Evolutionary conservation across 2,888 invertebrate species (phyloP).

Genomic region (Omphaloscelis lunosa): DNA sequence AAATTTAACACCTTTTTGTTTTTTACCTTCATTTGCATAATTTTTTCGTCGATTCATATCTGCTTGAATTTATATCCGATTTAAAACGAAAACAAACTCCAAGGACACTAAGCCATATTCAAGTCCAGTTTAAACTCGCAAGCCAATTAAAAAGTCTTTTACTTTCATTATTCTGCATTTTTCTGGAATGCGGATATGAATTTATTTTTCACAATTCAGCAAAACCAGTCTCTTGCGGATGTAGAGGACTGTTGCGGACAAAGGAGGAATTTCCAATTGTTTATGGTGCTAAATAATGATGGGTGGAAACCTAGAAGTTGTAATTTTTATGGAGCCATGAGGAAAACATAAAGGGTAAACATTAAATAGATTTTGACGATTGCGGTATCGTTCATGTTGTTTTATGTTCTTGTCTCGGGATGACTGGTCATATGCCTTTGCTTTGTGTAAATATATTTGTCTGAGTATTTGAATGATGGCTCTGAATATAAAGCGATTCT

Average conservation of each 20-base stretch:
- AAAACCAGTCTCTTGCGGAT: constrained; percentile 54
- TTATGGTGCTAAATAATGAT: constrained; percentile 48
- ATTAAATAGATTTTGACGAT: constrained; percentile 58
- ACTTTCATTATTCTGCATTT: constrained; percentile 45
- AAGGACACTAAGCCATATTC: constrained; percentile 17
- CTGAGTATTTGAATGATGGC: background rate
- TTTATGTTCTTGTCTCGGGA: constrained; percentile 45
- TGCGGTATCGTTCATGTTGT: constrained; percentile 50
- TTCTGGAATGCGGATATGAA: constrained; percentile 61
- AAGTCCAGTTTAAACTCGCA: constrained; percentile 17
- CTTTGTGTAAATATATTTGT: constrained; percentile 27
- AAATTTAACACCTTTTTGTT: background rate
- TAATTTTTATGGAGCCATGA: constrained; percentile 56
- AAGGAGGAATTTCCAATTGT: constrained; percentile 54
- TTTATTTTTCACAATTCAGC: constrained; percentile 54
- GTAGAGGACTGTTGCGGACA: constrained; percentile 33
- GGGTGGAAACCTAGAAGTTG: constrained; percentile 42
- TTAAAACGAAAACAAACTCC: background rate
- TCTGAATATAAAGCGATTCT: background rate
- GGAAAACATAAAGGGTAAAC: constrained; percentile 55
- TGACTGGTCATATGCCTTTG: constrained; percentile 5
- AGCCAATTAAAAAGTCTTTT: constrained; percentile 50
- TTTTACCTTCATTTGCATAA: background rate
- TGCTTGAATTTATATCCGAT: constrained; percentile 1
- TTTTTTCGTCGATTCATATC: background rate